Percentiles rank a stretch among this genome's conserved stretches.
Evolutionary conservation across 35 echinoderm and acorn worm genomes (phyloP).

Genomic region (Lytechinus variegatus): DNA sequence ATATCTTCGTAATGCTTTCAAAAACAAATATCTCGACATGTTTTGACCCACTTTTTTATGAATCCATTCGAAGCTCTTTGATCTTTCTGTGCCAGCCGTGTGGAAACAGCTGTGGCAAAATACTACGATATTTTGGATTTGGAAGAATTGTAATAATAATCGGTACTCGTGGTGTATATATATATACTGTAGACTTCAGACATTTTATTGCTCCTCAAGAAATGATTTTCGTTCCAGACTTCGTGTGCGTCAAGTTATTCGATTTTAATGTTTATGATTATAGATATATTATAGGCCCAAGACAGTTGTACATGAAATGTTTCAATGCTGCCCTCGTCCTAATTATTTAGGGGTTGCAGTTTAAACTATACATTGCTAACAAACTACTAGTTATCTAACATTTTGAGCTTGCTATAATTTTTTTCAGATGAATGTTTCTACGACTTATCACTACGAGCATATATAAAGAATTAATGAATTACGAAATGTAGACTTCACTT

Average conservation of each 20-base stretch:
- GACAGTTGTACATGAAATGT: no score
- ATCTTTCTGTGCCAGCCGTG: constrained; percentile 32
- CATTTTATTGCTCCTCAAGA: background rate
- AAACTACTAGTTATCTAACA: no score
- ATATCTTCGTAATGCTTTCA: constrained; percentile 33
- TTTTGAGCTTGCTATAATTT: no score
- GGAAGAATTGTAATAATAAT: constrained; percentile 20
- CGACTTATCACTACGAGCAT: no score
- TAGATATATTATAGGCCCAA: background rate
- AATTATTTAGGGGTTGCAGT: no score
- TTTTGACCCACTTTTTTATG: constrained; percentile 39
- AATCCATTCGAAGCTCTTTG: constrained; percentile 5
- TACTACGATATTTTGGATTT: constrained; percentile 20
- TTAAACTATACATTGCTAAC: no score
- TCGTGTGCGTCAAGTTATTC: constrained; percentile 17
- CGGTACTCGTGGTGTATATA: background rate
- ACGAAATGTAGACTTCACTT: no score
- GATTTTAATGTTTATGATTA: constrained; percentile 6
- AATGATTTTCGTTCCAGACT: background rate
- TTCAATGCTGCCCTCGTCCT: no score
- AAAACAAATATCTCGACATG: constrained; percentile 49
- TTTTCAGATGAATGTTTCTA: no score
- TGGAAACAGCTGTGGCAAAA: constrained; percentile 26
- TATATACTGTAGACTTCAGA: background rate
- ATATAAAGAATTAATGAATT: no score